Evolutionary conservation across 2,888 invertebrate species (phyloP), one percentile per base, ranked within the genome.

Genomic region (Synanthedon vespiformis): DNA sequence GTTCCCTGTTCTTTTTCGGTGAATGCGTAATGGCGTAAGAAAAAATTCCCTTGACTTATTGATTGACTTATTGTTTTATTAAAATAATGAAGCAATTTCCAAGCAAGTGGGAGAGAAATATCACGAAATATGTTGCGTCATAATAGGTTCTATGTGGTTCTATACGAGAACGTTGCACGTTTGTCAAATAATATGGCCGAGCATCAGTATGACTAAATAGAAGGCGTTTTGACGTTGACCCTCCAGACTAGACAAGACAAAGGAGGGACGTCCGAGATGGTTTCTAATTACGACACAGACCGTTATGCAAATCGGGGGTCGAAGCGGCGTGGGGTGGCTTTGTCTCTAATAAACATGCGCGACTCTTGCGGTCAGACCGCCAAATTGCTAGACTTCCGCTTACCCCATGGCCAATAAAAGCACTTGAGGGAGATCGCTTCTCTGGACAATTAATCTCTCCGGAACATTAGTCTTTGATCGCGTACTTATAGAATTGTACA

Each of bases 341-440:
- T 79, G 82, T 82, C 83, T 86, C 76, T 86, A 86, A 86, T 86
- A 86, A 83, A 86, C 86, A 86, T 76, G 80, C 82, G 72, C 77
- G 74, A 76, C 78, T 74, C 81, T 79, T 82, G 83, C 77, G 85
- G 83, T 79, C 80, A 72, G 70, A 68, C 71, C 74, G 70, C 80
- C 83, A 80, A 85, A 85, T 84, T 85, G 81, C 78, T 71, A 70
- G 70, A 69, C 74, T 72, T 65, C 71, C 73, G 34, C 34, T 34
- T 70, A 62, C 64, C 69, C 67, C 65, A 64, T 64, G 61, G 68
- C 67, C 71, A 77, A 78, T 80, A 79, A 80, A 80, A 77, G 76
- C 76, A 68, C 74, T 73, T 63, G 61, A 68, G 70, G 62, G 70
- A 68, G 67, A 72, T 69, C 72, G 68, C 67, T 71, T 68, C 70